Evolutionary conservation across 2,797 vertebrate species (phyloP).

Genomic region (Cheirogaleus major): DNA sequence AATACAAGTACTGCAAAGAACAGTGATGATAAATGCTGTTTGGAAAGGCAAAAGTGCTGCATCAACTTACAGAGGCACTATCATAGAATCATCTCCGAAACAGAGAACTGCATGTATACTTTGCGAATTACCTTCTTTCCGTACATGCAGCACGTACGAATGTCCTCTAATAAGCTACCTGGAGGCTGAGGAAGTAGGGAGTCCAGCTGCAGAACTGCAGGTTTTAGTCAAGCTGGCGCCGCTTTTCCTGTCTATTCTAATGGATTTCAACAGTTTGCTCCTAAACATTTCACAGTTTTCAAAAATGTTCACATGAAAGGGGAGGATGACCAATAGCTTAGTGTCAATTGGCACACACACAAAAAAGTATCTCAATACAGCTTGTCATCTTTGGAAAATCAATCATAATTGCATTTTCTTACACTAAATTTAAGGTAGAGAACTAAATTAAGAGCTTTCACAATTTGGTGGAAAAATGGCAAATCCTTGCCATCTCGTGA

Average conservation of each 20-base stretch:
- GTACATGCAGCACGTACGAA: neutral
- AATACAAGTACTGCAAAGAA: constrained; percentile 42
- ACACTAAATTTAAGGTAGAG: neutral
- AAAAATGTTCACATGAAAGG: constrained; percentile 33
- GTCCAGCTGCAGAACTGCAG: neutral
- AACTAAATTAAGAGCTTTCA: neutral
- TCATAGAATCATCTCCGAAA: constrained; percentile 30
- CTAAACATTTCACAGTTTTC: constrained; percentile 41
- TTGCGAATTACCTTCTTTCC: constrained; percentile 24
- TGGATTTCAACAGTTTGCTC: neutral
- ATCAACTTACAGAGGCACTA: constrained; percentile 67
- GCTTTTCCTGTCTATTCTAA: neutral
- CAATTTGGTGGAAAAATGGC: constrained; percentile 11
- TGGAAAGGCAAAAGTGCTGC: constrained; percentile 67
- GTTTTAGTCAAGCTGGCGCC: neutral
- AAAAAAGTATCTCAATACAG: neutral
- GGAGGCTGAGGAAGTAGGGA: neutral
- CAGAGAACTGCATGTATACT: neutral
- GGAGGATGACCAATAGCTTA: constrained; percentile 60
- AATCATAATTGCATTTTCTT: constrained; percentile 21
- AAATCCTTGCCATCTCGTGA: constrained; percentile 5
- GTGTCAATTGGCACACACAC: neutral
- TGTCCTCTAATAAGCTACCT: neutral
- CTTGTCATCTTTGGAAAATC: constrained; percentile 36
- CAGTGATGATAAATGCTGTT: constrained; percentile 56